Evolutionary conservation across 2,888 invertebrate species (phyloP).

Genomic region (Nomada hirtipes): DNA sequence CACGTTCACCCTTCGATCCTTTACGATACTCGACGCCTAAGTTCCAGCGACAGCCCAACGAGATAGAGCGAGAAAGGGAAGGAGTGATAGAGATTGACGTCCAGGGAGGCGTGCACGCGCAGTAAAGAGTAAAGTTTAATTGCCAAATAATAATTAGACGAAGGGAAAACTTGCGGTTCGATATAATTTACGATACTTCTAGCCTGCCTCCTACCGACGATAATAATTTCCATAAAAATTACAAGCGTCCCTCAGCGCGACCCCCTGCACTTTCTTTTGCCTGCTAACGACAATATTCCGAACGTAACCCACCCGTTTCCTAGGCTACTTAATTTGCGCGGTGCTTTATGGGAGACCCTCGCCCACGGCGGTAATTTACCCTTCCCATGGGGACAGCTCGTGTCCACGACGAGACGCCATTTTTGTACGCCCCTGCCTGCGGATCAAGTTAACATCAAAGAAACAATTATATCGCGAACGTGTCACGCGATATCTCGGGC

Average conservation of each 20-base stretch:
- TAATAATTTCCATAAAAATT: constrained; percentile 66
- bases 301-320: constrained; percentile 28
- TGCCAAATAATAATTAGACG: constrained; percentile 69
- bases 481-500: constrained; percentile 22
- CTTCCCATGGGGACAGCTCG: constrained; percentile 13
- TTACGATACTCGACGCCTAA: constrained; percentile 56
- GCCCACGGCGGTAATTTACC: constrained; percentile 67
- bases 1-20: constrained; percentile 47
- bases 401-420: constrained; percentile 9
- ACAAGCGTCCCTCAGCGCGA: constrained; percentile 34
- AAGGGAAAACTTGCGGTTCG: constrained; percentile 36
- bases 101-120: constrained; percentile 45
- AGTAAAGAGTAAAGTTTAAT: constrained; percentile 66
- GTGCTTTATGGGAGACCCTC: constrained; percentile 65
- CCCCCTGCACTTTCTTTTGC: constrained; percentile 45
- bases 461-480: constrained; percentile 12
- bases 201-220: constrained; percentile 45
- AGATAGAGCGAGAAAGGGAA: background rate
- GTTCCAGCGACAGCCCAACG: constrained; percentile 1
- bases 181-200: constrained; percentile 59
- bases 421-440: background rate
- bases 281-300: constrained; percentile 52
- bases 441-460: background rate
- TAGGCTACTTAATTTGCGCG: constrained; percentile 69
- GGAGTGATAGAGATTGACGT: background rate